These are phyloP conservation scores for Leptatherina wallacei DNA, from an alignment of 2,797 vertebrate species.

Conservation along the genomic window DNA sequence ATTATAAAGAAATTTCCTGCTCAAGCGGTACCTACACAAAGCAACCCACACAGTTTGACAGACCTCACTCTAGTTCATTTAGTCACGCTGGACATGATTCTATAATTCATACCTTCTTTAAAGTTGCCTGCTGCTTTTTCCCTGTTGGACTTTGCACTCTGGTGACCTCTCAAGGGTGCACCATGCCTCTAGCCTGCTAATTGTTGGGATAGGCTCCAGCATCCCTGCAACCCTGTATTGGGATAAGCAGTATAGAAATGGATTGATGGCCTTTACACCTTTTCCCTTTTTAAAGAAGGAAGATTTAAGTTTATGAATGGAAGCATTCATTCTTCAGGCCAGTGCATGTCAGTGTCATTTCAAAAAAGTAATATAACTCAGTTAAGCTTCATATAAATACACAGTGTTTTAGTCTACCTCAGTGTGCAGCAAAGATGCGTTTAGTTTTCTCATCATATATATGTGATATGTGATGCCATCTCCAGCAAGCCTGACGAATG, in stretches of 20 bases:
- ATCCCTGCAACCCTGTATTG: too few species aligned
- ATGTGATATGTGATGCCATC: conserved; percentile 26
- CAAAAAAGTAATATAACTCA: conserved; percentile 22
- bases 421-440: conserved; percentile 33
- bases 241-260: not conserved
- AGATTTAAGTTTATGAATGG: conserved; percentile 35
- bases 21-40: not conserved
- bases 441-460: conserved; percentile 33
- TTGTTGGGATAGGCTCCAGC: too few species aligned
- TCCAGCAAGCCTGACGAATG: conserved; percentile 37
- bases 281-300: conserved; percentile 9
- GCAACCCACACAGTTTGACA: not conserved
- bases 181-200: too few species aligned
- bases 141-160: not conserved
- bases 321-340: conserved; percentile 47
- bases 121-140: conserved; percentile 15
- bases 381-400: conserved; percentile 52
- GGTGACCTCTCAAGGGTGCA: too few species aligned
- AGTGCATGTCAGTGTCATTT: conserved; percentile 34
- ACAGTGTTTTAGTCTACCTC: conserved; percentile 31
- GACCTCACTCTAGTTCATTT: conserved; percentile 1
- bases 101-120: not conserved
- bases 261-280: not conserved
- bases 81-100: not conserved
- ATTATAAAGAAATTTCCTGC: conserved; percentile 2